These are phyloP conservation scores for Gadus chalcogrammus DNA, from an alignment of 2,113 vertebrate genomes.

Conservation along the genomic window DNA sequence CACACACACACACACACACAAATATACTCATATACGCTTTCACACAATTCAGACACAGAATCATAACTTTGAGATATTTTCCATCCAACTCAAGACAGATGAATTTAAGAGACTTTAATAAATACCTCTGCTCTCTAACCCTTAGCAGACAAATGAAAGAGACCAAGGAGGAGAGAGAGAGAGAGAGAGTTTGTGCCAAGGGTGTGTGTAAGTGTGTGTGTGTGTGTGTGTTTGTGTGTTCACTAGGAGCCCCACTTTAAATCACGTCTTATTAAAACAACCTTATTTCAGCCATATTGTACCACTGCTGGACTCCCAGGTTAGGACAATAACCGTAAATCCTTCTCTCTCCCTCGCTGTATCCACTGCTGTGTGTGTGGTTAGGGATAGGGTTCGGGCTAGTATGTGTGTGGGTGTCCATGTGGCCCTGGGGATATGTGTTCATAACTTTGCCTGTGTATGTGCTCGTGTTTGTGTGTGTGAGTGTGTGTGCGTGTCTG, in stretches of 20 bases:
- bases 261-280: slow-evolving; percentile 73
- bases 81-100: slow-evolving; percentile 41
- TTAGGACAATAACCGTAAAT: slow-evolving; percentile 77
- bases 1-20: slow-evolving; percentile 2
- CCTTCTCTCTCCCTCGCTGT: slow-evolving; percentile 39
- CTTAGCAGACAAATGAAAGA: slow-evolving; percentile 37
- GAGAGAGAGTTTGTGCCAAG: neutral
- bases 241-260: slow-evolving; percentile 67
- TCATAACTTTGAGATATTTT: slow-evolving; percentile 43
- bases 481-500: slow-evolving; percentile 4
- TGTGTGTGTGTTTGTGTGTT: slow-evolving; percentile 16
- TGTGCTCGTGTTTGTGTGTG: slow-evolving; percentile 20
- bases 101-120: slow-evolving; percentile 47
- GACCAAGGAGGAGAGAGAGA: slow-evolving; percentile 29
- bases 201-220: slow-evolving; percentile 7
- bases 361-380: slow-evolving; percentile 25
- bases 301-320: slow-evolving; percentile 63
- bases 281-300: slow-evolving; percentile 64
- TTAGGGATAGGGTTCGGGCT: slow-evolving; percentile 18
- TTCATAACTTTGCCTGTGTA: slow-evolving; percentile 1
- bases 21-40: slow-evolving; percentile 19
- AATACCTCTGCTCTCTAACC: slow-evolving; percentile 36
- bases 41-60: slow-evolving; percentile 19
- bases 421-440: slow-evolving; percentile 16
- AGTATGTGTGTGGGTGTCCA: slow-evolving; percentile 19